Evolutionary conservation across 1,140 invertebrate genomes (phyloP), one percentile per base, ranked within the genome.

Genomic region (Bombyx mori): DNA sequence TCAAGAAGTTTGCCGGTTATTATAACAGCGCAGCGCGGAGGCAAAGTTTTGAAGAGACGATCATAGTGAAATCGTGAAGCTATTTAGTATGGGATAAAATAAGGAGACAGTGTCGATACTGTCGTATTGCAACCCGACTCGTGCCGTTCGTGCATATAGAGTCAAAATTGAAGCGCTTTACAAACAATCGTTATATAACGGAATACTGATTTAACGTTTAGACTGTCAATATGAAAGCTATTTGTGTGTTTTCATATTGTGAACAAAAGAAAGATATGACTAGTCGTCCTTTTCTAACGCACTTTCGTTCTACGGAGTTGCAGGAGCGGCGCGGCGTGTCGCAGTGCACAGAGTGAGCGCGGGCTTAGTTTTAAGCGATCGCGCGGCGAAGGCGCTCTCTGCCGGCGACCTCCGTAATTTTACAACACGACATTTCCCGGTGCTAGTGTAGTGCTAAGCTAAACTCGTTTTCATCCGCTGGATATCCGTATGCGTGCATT

Each of bases 201-300:
- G 26, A 35, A 35, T 35, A 35, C 26, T 35, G 26, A 35, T 35
- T 5, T 35, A 35, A 35, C 26, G 26, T 61, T 61, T 57, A 51
- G 47, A 53, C 10, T 54, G 61, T 72, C 65, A 68, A 66, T 70
- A 79, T 74, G 77, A 82, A 82, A 82, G 79, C 71, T 68, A 71
- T 52, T 57, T 58, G 42, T 35, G 42, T 51, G 43, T 73, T 74
- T 75, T 77, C 72, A 71, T 70, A 55, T 43, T 43, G 62, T 56
- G 74, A 70, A 69, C 75, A 70, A 86, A 78, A 75, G 78, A 77
- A 82, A 84, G 79, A 81, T 83, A 80, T 79, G 77, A 73, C 57
- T 69, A 61, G 67, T 67, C 62, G 79, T 84, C 83, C 77, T 76
- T 82, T 80, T 86, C 80, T 65, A 71, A 57, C 73, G 62, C 73